Conservation (phyloP, 2,113 vertebrate species). For the Phalacrocorax pelagicus region DNA sequence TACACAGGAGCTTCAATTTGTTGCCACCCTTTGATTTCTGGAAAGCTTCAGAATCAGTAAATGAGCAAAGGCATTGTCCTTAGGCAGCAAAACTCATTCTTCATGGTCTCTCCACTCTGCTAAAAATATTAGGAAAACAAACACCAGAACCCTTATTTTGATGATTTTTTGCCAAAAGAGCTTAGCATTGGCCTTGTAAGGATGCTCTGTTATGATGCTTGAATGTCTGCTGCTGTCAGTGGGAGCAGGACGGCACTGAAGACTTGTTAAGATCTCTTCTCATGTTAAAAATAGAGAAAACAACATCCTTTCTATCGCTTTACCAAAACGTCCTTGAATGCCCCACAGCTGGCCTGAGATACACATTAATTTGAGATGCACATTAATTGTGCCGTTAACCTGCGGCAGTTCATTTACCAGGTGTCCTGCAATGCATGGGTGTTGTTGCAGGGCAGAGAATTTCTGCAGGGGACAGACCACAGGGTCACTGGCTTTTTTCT, state of each 20-base stretch:
- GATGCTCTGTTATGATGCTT: background rate
- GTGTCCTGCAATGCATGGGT: fast-evolving
- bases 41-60: background rate
- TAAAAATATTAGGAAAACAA: background rate
- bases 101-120: background rate
- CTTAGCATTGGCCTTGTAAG: background rate
- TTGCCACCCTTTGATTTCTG: background rate
- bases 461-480: background rate
- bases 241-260: background rate
- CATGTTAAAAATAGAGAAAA: background rate
- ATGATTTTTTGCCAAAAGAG: background rate
- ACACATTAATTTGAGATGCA: background rate
- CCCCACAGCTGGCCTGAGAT: fast-evolving
- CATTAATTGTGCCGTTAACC: background rate
- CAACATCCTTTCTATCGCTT: background rate
- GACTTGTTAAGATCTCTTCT: background rate
- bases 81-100: background rate
- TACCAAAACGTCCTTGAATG: background rate
- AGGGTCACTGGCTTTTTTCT: background rate
- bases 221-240: background rate
- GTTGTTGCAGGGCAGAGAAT: background rate
- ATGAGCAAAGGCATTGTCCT: background rate
- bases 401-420: background rate
- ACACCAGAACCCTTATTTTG: background rate
- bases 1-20: background rate